Percentiles rank a stretch among this genome's conserved stretches.
Conservation (phyloP, 2,888 invertebrate genomes). For the Temnothorax ravouxi region DNA sequence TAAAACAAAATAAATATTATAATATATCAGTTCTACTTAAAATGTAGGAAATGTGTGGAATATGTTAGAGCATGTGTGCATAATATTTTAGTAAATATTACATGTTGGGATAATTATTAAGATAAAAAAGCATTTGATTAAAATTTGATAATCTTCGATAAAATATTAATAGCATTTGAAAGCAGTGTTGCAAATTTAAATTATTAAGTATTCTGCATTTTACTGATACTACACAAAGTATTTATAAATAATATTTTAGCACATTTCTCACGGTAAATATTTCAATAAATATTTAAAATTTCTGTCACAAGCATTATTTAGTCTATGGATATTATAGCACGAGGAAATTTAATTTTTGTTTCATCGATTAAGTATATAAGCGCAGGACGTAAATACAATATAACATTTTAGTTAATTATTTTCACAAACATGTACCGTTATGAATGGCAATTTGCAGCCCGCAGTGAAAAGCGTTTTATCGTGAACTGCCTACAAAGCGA, state of each 20-base stretch:
- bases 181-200: background rate
- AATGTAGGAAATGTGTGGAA: background rate
- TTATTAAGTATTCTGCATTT: background rate
- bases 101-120: background rate
- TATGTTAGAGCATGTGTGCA: background rate
- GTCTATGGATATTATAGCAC: background rate
- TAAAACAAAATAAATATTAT: background rate
- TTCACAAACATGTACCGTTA: conserved; percentile 35
- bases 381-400: background rate
- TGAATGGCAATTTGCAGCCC: conserved; percentile 20
- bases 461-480: conserved; percentile 29
- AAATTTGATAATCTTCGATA: background rate
- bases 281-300: background rate
- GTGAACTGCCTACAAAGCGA: conserved; percentile 28
- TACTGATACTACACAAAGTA: background rate
- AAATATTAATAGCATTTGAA: background rate
- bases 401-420: conserved; percentile 40
- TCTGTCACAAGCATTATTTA: conserved; percentile 21
- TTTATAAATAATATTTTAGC: conserved; percentile 11
- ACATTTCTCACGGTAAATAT: background rate
- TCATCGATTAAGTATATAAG: background rate
- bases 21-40: background rate
- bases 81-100: conserved; percentile 10
- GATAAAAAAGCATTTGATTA: background rate
- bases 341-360: conserved; percentile 3